Base-by-base conservation (phyloP, 2,797 vertebrate species). In the Acanthurus lineatus region DNA sequence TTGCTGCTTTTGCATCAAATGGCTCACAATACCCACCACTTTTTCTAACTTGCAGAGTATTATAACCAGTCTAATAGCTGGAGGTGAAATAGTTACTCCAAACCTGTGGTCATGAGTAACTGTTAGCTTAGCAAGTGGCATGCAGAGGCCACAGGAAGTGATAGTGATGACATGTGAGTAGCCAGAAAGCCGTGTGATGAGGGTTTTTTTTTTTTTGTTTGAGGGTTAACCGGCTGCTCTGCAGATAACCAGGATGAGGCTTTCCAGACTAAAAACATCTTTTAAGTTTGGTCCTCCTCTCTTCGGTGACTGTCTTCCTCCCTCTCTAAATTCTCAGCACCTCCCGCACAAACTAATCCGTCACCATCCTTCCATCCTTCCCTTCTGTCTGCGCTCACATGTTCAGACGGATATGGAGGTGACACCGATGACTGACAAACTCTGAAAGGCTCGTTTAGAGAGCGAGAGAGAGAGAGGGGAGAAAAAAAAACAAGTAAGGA, bases 391-490 rank as follows among this genome's bases (percentile, higher is more conserved):
- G 22, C 11, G 42, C 73, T 74, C 17, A 60, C 86, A 74, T 81
- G 82, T 79, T 85, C 77, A 67, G 85, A 85, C 79, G 48, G 86
- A 89, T 77, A 83, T 51, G 72, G 80, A 88, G 88, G 86, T 79
- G 85, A 82, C 25, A 85, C 72, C 44, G 91, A 90, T 88, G 90
- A 94, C 85, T 66, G 87, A 89, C 88, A 53, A 51, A 54, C 51
- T 71, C 77, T 89, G 86, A 89, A 91, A 90, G 88, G 76, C 69
- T 89, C 75, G 58, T 86, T 92, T 81, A 81, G 74, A 71, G 57
- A 77, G 10, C 62, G 72, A 85, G 65, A 69, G 38, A 20, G 79
- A 38, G 47, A 51, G 5, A 19, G 45, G 52, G 54, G 4, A 17
- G 22, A 9, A 61, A 53, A 51, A 51, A 44, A 72, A 72, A 44